These are phyloP conservation scores for Ancistrus triradiatus DNA, from an alignment of 2,113 vertebrate genomes.

Conservation along the genomic window DNA sequence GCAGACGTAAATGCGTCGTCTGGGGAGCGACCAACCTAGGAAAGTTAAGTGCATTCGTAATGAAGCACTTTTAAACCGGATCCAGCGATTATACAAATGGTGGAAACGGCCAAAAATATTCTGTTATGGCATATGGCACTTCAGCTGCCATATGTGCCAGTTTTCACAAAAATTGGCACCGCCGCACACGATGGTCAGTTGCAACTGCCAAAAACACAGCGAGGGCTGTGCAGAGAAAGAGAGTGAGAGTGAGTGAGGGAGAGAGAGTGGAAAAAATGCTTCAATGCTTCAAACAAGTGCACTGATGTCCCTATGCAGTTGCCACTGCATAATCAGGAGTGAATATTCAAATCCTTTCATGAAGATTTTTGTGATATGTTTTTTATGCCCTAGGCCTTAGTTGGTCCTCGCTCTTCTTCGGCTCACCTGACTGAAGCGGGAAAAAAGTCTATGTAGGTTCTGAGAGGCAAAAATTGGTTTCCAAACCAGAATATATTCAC, in stretches of 20 bases:
- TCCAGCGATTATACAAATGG: constrained; percentile 83
- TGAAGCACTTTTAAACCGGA: constrained; percentile 72
- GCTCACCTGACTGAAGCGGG: constrained; percentile 16
- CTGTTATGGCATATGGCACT: constrained; percentile 97
- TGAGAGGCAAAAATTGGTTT: constrained; percentile 29
- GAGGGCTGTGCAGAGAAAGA: constrained; percentile 70
- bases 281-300: constrained; percentile 83
- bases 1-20: constrained; percentile 50
- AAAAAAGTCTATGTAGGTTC: constrained; percentile 29
- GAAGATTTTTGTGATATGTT: constrained; percentile 31
- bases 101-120: constrained; percentile 91
- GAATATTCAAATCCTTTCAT: constrained; percentile 30
- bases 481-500: constrained; percentile 11
- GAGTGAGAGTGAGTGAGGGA: constrained; percentile 30
- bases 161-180: constrained; percentile 98
- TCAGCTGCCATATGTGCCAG: constrained; percentile 98
- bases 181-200: constrained; percentile 89
- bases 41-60: constrained; percentile 73
- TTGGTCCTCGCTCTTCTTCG: constrained; percentile 11
- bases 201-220: constrained; percentile 98
- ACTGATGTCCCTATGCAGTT: constrained; percentile 54
- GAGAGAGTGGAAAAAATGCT: constrained; percentile 57
- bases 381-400: neutral
- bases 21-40: constrained; percentile 45
- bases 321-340: constrained; percentile 40